Evolutionary conservation across 2,797 vertebrate species (phyloP).

Genomic region (Tangara arthus): DNA sequence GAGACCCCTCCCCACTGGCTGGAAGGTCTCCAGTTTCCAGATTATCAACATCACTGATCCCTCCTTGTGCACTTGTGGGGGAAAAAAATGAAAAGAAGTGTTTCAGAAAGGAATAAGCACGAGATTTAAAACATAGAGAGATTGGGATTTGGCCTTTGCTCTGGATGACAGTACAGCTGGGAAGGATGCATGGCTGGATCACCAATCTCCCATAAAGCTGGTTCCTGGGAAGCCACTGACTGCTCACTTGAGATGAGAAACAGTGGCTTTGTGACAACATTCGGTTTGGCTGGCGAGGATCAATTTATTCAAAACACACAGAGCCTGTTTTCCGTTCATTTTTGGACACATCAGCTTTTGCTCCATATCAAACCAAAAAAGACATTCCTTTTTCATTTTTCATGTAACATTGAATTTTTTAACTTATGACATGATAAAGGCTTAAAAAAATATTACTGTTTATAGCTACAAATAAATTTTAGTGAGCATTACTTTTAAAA

Average conservation of each 20-base stretch:
- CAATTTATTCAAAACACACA: conserved; percentile 21
- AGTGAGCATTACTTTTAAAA: not conserved
- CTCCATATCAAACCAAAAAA: conserved; percentile 32
- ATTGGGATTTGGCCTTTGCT: not conserved
- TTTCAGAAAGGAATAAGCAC: not conserved
- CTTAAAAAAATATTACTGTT: not conserved
- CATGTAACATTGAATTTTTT: not conserved
- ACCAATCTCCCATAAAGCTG: not conserved
- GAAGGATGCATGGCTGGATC: not conserved
- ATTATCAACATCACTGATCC: not conserved
- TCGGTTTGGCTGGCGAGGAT: not conserved
- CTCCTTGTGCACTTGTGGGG: not conserved
- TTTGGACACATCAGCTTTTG: conserved; percentile 33
- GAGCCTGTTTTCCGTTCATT: conserved; percentile 11
- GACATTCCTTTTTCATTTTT: conserved; percentile 23
- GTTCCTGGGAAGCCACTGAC: conserved; percentile 16
- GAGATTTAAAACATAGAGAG: not conserved
- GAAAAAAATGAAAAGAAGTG: not conserved
- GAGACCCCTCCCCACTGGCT: not conserved
- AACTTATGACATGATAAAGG: not conserved
- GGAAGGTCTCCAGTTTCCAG: not conserved
- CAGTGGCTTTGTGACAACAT: conserved; percentile 27
- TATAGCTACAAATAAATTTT: not conserved
- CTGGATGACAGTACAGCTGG: not conserved
- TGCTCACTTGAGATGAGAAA: conserved; percentile 44